phyloP scores from a whole-genome alignment of 1,140 invertebrate genomes.

The Pantala flavescens region DNA sequence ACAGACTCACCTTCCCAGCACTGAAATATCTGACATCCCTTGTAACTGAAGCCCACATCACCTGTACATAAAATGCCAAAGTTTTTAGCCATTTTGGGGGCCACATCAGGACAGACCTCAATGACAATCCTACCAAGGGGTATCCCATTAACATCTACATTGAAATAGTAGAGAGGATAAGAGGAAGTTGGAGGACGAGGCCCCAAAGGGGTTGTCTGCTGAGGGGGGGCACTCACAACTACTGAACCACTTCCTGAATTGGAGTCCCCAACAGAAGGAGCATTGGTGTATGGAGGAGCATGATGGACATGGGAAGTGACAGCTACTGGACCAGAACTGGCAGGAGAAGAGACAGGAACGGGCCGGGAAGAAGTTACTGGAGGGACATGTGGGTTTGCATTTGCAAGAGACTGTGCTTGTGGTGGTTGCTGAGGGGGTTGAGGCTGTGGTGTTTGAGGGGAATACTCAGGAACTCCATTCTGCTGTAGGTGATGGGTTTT shows the following conservation, averaged over 20 bases:
- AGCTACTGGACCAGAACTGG: neutral
- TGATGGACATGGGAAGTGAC: conserved; percentile 1
- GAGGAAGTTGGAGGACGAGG: conserved; percentile 34
- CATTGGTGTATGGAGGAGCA: conserved; percentile 20
- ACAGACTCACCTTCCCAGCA: conserved; percentile 70
- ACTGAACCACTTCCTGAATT: conserved; percentile 25
- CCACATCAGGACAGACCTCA: conserved; percentile 71
- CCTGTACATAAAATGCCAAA: conserved; percentile 71
- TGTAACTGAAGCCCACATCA: conserved; percentile 65
- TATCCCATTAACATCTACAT: conserved; percentile 60
- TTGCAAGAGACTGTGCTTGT: conserved; percentile 25
- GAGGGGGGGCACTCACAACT: conserved; percentile 36
- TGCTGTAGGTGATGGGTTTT: conserved; percentile 36
- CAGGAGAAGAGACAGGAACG: neutral
- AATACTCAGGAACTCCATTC: conserved; percentile 45
- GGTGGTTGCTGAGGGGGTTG: conserved; percentile 32
- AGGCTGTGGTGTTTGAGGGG: conserved; percentile 32
- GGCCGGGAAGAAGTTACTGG: neutral
- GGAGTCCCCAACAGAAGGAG: conserved; percentile 29
- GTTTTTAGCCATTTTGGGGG: conserved; percentile 85
- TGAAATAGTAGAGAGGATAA: conserved; percentile 64
- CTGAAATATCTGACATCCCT: conserved; percentile 67
- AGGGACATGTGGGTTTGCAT: neutral
- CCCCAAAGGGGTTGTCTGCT: conserved; percentile 26
- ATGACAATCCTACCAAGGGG: conserved; percentile 65